A percentile compares a stretch with the other conserved stretches of the same genome.
Conservation (phyloP, 2,113 vertebrate species). For the Sinosuthora webbiana region DNA sequence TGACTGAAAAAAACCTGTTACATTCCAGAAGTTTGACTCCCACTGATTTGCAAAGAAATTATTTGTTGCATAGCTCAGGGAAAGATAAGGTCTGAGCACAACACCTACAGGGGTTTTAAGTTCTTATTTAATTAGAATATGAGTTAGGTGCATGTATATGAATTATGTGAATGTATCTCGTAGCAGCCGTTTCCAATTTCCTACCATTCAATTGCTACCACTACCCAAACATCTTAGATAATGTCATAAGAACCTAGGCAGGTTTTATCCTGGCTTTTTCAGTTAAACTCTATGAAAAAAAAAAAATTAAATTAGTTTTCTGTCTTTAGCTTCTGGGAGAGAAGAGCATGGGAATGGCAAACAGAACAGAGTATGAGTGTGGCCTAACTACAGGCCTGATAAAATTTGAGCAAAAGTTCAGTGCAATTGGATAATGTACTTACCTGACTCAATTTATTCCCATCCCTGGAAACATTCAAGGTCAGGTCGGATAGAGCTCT, state of each 20-base stretch:
- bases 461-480: background rate
- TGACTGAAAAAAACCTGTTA: background rate
- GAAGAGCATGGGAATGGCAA: background rate
- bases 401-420: background rate
- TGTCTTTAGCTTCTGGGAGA: background rate
- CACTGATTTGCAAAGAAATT: background rate
- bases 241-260: background rate
- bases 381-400: background rate
- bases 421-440: background rate
- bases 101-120: background rate
- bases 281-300: background rate
- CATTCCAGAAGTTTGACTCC: background rate
- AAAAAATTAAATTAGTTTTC: background rate
- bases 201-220: background rate
- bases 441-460: background rate
- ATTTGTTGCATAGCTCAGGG: background rate
- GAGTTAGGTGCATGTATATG: background rate
- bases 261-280: background rate
- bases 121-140: background rate
- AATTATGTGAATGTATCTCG: background rate
- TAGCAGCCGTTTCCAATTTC: background rate
- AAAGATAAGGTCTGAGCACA: background rate
- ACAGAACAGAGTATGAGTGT: background rate
- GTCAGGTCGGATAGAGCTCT: rapidly evolving
- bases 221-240: background rate